Base-by-base conservation (phyloP, 1,140 invertebrate species). In the Ctenoplectra terminalis region DNA sequence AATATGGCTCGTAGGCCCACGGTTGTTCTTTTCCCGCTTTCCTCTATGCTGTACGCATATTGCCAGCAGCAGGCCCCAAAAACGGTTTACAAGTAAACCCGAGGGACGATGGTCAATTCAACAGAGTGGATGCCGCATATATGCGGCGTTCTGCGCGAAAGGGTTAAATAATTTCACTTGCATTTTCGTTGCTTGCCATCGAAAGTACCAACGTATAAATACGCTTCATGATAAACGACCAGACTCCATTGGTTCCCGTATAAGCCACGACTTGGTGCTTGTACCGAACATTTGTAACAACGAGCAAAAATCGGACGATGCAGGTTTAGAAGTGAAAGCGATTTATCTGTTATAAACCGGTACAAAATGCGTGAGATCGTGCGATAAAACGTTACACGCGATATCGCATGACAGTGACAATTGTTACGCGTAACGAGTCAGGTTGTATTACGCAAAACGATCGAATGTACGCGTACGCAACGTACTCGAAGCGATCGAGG, bases 291-390 rank as follows among this genome's bases (percentile, higher is more conserved):
- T 29, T 58, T 26, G 56, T 26, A 20, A 37, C 9, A 15, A 20
- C 29, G 56, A 5, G 23, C 3, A 50, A 78, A 60, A 37, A 69
- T 70, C 40, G 13, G 8, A 20, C 20, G 29, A 26, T 13, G 29
- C 20, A 9, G 8, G 29, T 58, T 58, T 34, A 60, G 15, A 26
- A 60, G 75, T 48, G 66, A 70, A 70, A 78, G 66, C 66, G 75
- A 78, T 78, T 78, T 78, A 70, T 54, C 50, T 26, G 75, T 67
- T 34, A 26, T 60, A 60, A 78, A 70, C 40, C 64, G 64, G 64
- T 26, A 48, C 52, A 58, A 70, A 58, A 46, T 50, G 13, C 11
- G 29, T 26, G 31, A 67, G 66, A 58, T 78, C 43, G 11, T 0
- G 13, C 40, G 54, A 71, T 50, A 71, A 70, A 7, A 43, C 43